Percentiles rank a stretch among this genome's conserved stretches.
phyloP scores from a whole-genome alignment of 1,140 invertebrate species.

The Tigriopus japonicus region DNA sequence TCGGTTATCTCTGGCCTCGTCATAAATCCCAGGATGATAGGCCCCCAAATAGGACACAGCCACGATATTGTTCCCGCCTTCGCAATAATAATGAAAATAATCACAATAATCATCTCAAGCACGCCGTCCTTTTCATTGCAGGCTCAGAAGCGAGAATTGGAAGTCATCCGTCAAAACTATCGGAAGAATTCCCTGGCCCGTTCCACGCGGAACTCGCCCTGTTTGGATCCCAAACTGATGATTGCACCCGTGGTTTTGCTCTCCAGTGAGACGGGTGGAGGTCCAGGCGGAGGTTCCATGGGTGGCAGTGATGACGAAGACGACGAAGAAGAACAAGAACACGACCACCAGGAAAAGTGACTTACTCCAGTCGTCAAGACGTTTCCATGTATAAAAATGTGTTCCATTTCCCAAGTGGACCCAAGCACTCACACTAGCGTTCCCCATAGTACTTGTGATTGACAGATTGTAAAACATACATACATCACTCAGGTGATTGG shows the following conservation, averaged over 20 bases:
- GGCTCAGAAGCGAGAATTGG: slow-evolving; percentile 5
- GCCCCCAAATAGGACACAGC: no score
- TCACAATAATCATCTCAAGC: no score
- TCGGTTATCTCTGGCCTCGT: no score
- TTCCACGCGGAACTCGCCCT: not conserved
- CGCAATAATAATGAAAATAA: no score
- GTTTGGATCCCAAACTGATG: not conserved
- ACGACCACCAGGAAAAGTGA: not conserved
- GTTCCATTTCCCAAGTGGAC: not conserved
- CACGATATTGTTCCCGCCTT: no score
- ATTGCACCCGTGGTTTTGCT: not conserved
- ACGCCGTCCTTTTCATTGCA: not conserved
- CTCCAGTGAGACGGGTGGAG: not conserved
- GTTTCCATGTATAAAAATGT: not conserved
- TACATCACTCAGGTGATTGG: no score
- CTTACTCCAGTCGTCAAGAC: not conserved
- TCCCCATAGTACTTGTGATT: no score
- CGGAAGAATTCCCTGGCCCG: slow-evolving; percentile 4
- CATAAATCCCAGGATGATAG: no score
- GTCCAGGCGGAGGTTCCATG: not conserved
- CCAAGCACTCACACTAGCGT: not conserved
- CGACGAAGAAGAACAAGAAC: not conserved
- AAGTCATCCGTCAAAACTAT: slow-evolving; percentile 2
- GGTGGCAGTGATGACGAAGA: not conserved
- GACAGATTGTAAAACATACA: no score